phyloP scores from a whole-genome alignment of 2,113 vertebrate genomes.

The Nothobranchius furzeri region DNA sequence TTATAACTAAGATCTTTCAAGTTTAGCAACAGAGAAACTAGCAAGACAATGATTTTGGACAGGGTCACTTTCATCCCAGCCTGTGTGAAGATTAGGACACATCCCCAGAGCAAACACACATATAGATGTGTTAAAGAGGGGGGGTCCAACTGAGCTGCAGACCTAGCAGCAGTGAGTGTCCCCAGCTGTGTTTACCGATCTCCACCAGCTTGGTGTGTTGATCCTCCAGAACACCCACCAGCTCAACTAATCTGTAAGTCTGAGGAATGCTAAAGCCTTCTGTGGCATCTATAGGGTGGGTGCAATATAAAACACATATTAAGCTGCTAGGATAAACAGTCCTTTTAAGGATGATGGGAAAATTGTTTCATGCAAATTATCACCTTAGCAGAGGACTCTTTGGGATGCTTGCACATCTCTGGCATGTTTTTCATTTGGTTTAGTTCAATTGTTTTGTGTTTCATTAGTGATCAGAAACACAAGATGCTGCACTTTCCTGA shows the following conservation, averaged over 20 bases:
- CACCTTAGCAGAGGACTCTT: neutral
- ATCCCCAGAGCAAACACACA: conserved; percentile 77
- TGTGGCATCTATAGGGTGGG: conserved; percentile 1
- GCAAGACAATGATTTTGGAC: conserved; percentile 28
- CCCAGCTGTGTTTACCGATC: conserved; percentile 80
- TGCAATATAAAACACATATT: neutral
- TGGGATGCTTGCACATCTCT: neutral
- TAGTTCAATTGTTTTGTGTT: no score
- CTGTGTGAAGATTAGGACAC: conserved; percentile 71
- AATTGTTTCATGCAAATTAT: neutral
- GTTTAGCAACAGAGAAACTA: conserved; percentile 61
- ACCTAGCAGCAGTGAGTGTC: conserved; percentile 50
- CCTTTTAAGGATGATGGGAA: no score
- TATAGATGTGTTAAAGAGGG: conserved; percentile 59
- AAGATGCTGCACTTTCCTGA: neutral
- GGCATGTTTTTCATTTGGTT: no score
- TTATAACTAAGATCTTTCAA: conserved; percentile 43
- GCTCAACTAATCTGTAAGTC: conserved; percentile 8
- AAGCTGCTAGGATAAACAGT: neutral
- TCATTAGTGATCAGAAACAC: neutral
- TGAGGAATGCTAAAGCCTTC: conserved; percentile 13
- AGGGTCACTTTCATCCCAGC: conserved; percentile 59
- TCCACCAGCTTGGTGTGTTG: conserved; percentile 45
- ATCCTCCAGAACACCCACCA: conserved; percentile 51
- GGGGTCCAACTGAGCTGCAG: conserved; percentile 30